Evolutionary conservation across 1,140 invertebrate species (phyloP).

Genomic region (Drosophila azteca): DNA sequence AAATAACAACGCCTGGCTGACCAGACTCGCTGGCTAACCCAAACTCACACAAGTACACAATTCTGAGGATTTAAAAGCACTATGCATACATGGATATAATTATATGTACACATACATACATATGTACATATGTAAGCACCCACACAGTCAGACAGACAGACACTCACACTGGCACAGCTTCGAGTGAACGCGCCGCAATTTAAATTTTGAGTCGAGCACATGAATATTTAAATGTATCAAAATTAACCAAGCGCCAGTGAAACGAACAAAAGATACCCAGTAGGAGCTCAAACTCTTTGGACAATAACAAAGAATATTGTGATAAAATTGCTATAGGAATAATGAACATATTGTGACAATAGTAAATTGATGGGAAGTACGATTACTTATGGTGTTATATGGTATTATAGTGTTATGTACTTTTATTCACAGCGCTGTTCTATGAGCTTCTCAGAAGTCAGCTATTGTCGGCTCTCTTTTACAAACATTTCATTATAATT

Average conservation of each 20-base stretch:
- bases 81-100: not conserved
- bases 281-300: too few relatives aligned
- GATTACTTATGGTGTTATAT: too few relatives aligned
- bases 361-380: too few relatives aligned
- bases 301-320: too few relatives aligned
- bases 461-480: too few relatives aligned
- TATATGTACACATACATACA: not conserved
- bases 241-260: slow-evolving; percentile 8
- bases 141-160: not conserved
- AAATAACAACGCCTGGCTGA: slow-evolving; percentile 42
- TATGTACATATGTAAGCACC: not conserved
- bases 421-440: too few relatives aligned
- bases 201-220: slow-evolving; percentile 47
- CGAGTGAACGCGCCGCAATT: slow-evolving; percentile 42
- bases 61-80: not conserved
- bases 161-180: slow-evolving; percentile 11
- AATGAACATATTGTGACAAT: too few relatives aligned
- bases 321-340: too few relatives aligned
- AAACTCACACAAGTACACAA: slow-evolving; percentile 1
- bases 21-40: slow-evolving; percentile 24
- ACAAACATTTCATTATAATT: too few relatives aligned
- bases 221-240: slow-evolving; percentile 53
- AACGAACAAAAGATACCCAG: too few relatives aligned
- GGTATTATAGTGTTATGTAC: too few relatives aligned
- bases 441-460: too few relatives aligned